phyloP scores from a whole-genome alignment of 2,888 invertebrate genomes.

The Aleiodes testaceus region DNA sequence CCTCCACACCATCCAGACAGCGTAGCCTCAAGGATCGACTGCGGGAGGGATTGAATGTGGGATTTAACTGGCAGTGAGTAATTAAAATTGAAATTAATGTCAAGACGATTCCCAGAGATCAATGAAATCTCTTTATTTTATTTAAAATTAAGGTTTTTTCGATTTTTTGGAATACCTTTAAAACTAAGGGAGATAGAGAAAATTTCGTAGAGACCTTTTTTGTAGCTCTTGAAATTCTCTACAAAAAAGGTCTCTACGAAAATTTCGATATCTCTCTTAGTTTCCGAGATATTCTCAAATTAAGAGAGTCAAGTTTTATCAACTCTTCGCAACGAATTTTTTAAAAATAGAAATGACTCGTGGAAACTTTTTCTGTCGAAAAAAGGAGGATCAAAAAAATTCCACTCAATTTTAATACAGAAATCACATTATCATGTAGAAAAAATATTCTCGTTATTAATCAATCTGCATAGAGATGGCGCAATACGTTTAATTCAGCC shows the following conservation, averaged over 20 bases:
- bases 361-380: too few relatives aligned
- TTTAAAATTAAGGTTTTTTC: slow-evolving; percentile 23
- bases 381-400: too few relatives aligned
- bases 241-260: background rate
- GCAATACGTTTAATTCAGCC: too few relatives aligned
- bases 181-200: too few relatives aligned
- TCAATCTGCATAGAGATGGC: too few relatives aligned
- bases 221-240: background rate
- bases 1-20: slow-evolving; percentile 75
- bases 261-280: background rate
- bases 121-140: slow-evolving; percentile 50
- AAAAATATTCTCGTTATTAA: too few relatives aligned
- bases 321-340: background rate
- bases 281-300: background rate
- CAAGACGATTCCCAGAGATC: background rate
- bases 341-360: background rate
- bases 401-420: too few relatives aligned
- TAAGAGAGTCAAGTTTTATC: background rate
- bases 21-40: slow-evolving; percentile 85
- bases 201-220: background rate
- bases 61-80: slow-evolving; percentile 89
- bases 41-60: slow-evolving; percentile 85
- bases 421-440: too few relatives aligned
- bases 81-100: slow-evolving; percentile 36
- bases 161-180: too few relatives aligned